Conservation (phyloP, 2,888 invertebrate species). For the Acleris literana region DNA sequence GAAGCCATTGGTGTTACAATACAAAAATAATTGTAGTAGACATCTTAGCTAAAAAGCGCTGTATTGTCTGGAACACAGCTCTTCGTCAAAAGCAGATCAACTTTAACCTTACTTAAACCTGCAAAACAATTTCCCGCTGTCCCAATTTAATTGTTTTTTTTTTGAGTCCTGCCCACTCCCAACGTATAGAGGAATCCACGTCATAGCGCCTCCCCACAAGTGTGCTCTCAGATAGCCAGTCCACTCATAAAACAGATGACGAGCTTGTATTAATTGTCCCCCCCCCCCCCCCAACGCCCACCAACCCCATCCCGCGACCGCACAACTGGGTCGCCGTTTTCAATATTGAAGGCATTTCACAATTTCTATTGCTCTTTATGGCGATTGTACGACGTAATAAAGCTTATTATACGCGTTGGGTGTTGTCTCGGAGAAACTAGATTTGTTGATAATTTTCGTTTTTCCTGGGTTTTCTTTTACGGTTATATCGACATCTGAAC, state of each 20-base stretch:
- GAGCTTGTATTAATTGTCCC: constrained; percentile 66
- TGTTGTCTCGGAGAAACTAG: not conserved
- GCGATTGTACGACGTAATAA: constrained; percentile 69
- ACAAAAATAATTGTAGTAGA: too few relatives aligned
- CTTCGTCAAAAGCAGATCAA: too few relatives aligned
- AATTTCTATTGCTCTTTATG: constrained; percentile 72
- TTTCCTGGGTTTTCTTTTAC: not conserved
- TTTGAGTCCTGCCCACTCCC: not conserved
- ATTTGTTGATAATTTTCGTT: not conserved
- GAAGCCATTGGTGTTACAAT: too few relatives aligned
- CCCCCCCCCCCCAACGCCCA: constrained; percentile 30
- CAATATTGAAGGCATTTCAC: constrained; percentile 78
- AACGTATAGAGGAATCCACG: not conserved
- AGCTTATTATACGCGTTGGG: constrained; percentile 42
- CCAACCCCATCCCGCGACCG: constrained; percentile 44
- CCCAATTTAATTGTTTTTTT: too few relatives aligned
- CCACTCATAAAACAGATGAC: constrained; percentile 58
- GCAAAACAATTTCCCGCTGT: too few relatives aligned
- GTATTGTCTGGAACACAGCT: too few relatives aligned
- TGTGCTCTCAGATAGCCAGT: constrained; percentile 15
- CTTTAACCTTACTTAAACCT: too few relatives aligned
- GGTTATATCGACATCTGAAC: not conserved
- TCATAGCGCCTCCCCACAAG: constrained; percentile 14
- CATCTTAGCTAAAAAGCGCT: too few relatives aligned
- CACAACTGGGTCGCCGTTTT: constrained; percentile 73